Evolutionary conservation across 1,140 invertebrate genomes (phyloP).

Genomic region (Ladona fulva): DNA sequence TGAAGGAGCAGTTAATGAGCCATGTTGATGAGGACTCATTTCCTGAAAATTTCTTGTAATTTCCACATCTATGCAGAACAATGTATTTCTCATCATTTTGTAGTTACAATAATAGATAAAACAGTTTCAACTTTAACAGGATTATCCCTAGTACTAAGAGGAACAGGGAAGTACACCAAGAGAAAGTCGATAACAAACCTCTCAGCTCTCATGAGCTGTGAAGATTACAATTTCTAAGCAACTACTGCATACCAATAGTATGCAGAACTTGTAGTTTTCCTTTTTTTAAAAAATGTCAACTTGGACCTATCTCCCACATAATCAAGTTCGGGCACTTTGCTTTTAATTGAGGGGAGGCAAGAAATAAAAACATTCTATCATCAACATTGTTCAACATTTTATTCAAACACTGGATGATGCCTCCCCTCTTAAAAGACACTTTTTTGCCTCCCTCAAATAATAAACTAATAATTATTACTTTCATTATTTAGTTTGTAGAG

Average conservation of each 20-base stretch:
- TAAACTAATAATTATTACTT: background rate
- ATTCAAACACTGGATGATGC: slow-evolving; percentile 4
- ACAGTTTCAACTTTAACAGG: slow-evolving; percentile 25
- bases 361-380: slow-evolving; percentile 9
- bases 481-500: background rate
- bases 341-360: slow-evolving; percentile 21
- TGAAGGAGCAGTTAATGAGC: background rate
- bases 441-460: background rate
- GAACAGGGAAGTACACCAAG: slow-evolving; percentile 26
- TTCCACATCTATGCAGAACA: background rate
- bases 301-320: slow-evolving; percentile 21
- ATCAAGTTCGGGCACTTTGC: slow-evolving; percentile 21
- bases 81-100: background rate
- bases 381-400: background rate
- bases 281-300: slow-evolving; percentile 20
- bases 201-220: slow-evolving; percentile 19
- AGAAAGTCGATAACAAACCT: slow-evolving; percentile 26
- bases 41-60: background rate
- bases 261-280: background rate
- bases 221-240: slow-evolving; percentile 12
- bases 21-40: background rate
- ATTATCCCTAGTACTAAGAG: slow-evolving; percentile 22
- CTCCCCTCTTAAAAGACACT: slow-evolving; percentile 19
- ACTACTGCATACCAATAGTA: background rate
- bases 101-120: slow-evolving; percentile 18